Evolutionary conservation across 2,888 invertebrate genomes (phyloP).

Genomic region (Morinoia aosen): DNA sequence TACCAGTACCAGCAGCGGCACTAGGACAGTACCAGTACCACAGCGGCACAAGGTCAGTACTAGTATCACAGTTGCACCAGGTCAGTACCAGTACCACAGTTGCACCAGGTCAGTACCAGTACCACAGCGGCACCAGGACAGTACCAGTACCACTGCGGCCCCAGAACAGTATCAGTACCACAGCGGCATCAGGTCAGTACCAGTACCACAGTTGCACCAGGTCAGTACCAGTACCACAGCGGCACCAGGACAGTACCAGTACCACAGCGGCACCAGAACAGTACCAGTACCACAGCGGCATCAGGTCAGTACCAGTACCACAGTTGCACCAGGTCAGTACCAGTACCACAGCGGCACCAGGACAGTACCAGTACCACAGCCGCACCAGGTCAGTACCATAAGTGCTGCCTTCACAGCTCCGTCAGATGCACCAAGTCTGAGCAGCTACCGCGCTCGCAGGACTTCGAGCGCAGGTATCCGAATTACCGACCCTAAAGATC

Average conservation of each 20-base stretch:
- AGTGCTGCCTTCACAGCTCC: not conserved
- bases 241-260: slow-evolving; percentile 57
- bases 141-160: not conserved
- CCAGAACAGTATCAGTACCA: not conserved
- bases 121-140: not conserved
- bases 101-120: not conserved
- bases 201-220: not conserved
- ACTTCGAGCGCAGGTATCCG: not conserved
- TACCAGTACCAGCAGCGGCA: not conserved
- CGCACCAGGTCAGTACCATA: not conserved
- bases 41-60: slow-evolving; percentile 72
- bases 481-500: not conserved
- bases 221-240: slow-evolving; percentile 72
- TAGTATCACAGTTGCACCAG: slow-evolving; percentile 70
- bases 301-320: slow-evolving; percentile 69
- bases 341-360: slow-evolving; percentile 4
- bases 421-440: not conserved
- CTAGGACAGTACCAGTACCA: slow-evolving; percentile 71
- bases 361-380: slow-evolving; percentile 71
- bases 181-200: slow-evolving; percentile 68
- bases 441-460: not conserved
- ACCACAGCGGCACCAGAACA: not conserved
- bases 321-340: slow-evolving; percentile 68
- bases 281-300: slow-evolving; percentile 72
- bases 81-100: no score